These are phyloP conservation scores for Drosophila infuscata DNA, from an alignment of 2,888 invertebrate genomes.

Conservation along the genomic window DNA sequence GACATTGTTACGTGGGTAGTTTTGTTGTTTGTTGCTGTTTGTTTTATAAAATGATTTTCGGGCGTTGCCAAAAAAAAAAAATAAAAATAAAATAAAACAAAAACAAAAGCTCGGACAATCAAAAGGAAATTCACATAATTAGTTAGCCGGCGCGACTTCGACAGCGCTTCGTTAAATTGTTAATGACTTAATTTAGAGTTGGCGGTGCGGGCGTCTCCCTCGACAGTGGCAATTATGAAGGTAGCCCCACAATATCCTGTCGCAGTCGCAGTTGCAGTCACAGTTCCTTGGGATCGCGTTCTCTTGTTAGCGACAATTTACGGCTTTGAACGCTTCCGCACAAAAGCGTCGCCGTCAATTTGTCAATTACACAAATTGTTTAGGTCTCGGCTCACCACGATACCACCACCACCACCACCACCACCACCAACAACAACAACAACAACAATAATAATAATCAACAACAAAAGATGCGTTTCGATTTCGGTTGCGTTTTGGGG, in stretches of 20 bases:
- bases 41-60: constrained; percentile 73
- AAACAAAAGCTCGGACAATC: constrained; percentile 49
- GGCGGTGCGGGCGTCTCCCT: constrained; percentile 53
- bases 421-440: constrained; percentile 1
- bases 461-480: constrained; percentile 57
- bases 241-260: constrained; percentile 52
- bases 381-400: constrained; percentile 56
- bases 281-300: constrained; percentile 37
- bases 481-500: constrained; percentile 39
- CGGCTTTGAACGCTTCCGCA: constrained; percentile 80
- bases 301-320: constrained; percentile 82
- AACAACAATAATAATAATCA: constrained; percentile 33
- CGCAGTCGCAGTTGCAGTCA: constrained; percentile 8
- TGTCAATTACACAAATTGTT: constrained; percentile 84
- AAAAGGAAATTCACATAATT: constrained; percentile 84
- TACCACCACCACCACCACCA: constrained; percentile 30
- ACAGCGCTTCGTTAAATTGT: constrained; percentile 71
- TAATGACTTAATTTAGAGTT: constrained; percentile 81
- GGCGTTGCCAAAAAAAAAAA: constrained; percentile 46
- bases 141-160: constrained; percentile 69
- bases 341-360: constrained; percentile 83
- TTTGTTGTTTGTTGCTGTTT: constrained; percentile 58
- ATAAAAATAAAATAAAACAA: not conserved
- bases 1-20: constrained; percentile 65
- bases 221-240: constrained; percentile 55